These are phyloP conservation scores for Pyrochroa serraticornis DNA, from an alignment of 2,888 invertebrate genomes.

Conservation along the genomic window DNA sequence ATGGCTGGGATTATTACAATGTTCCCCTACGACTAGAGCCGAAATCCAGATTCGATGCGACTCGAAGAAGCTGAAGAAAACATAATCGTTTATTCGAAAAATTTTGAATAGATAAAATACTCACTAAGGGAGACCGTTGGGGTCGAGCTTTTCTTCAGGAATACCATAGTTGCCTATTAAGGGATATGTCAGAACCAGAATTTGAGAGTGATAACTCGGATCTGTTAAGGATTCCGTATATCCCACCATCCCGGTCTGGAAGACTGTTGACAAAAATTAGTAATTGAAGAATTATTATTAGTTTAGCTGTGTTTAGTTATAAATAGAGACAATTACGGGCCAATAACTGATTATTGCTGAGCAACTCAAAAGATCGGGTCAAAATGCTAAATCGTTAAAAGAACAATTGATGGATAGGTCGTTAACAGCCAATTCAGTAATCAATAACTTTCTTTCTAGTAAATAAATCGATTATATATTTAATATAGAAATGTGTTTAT, in stretches of 20 bases:
- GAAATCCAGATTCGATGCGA: constrained; percentile 90
- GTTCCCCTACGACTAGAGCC: constrained; percentile 89
- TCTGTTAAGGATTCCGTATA: constrained; percentile 98
- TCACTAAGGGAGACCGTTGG: constrained; percentile 76
- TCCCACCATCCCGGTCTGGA: constrained; percentile 99
- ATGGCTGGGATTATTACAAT: constrained; percentile 86
- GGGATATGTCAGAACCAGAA: constrained; percentile 95
- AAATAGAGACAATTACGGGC: too few species aligned
- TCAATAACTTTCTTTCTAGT: too few species aligned
- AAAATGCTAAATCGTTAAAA: too few species aligned
- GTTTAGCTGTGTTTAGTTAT: too few species aligned
- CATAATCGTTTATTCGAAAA: background rate
- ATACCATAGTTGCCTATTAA: constrained; percentile 98
- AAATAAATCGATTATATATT: too few species aligned
- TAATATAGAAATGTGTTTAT: too few species aligned
- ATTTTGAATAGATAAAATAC: constrained; percentile 33
- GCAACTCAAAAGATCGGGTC: too few species aligned
- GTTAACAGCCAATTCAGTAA: too few species aligned
- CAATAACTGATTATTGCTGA: too few species aligned
- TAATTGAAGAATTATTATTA: too few species aligned
- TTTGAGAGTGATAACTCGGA: constrained; percentile 95
- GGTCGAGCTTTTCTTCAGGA: constrained; percentile 74
- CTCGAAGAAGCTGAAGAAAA: constrained; percentile 85
- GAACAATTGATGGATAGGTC: too few species aligned
- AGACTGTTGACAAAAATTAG: constrained; percentile 66